These are phyloP conservation scores for Oenanthe melanoleuca DNA, from an alignment of 2,113 vertebrate species.

Conservation along the genomic window DNA sequence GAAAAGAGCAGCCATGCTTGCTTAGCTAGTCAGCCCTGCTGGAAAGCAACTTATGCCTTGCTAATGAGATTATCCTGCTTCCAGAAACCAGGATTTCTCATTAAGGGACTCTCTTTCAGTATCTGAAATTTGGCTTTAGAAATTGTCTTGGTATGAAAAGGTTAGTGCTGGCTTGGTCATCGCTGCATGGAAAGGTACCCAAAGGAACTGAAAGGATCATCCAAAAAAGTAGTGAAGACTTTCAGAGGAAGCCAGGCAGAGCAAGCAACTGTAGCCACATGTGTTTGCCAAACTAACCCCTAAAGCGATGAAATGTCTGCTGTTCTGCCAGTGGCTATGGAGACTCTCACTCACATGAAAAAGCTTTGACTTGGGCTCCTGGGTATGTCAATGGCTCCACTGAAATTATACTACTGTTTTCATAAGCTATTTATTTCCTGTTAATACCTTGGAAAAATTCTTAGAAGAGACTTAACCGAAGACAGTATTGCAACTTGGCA, in stretches of 20 bases:
- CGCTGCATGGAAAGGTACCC: neutral
- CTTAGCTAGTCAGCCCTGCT: neutral
- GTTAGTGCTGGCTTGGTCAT: neutral
- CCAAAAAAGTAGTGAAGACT: neutral
- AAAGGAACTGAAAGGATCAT: neutral
- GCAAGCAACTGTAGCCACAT: neutral
- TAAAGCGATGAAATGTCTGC: neutral
- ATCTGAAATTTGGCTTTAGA: neutral
- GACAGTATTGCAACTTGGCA: conserved; percentile 50
- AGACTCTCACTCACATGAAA: neutral
- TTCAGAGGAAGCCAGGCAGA: neutral
- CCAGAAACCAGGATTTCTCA: conserved; percentile 2
- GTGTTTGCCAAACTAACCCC: neutral
- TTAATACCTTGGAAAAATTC: conserved; percentile 53
- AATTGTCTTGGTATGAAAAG: neutral
- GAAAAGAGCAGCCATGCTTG: neutral
- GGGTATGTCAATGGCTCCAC: conserved; percentile 12
- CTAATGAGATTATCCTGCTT: neutral
- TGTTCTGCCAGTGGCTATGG: neutral
- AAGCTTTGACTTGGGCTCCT: conserved; percentile 6
- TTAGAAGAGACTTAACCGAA: conserved; percentile 50
- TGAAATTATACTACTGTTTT: conserved; percentile 49
- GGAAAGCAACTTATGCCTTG: neutral
- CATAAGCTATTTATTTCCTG: conserved; percentile 61
- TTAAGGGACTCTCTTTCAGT: neutral